These are phyloP conservation scores for Pelodiscus sinensis DNA, from an alignment of 2,113 vertebrate genomes.

Conservation along the genomic window DNA sequence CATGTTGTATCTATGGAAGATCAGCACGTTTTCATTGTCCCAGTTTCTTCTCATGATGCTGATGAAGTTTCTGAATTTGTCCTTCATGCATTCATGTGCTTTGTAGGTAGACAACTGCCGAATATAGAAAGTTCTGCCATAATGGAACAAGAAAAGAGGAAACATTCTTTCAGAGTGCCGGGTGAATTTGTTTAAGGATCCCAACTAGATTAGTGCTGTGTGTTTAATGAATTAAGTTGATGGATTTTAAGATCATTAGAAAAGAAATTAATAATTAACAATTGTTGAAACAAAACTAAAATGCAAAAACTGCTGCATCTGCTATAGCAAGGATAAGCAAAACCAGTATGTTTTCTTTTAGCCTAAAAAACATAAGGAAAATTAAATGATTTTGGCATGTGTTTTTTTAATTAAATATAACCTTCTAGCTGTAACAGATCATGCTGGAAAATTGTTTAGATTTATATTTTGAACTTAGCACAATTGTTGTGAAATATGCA, in stretches of 20 bases:
- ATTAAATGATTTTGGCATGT: conserved; percentile 9
- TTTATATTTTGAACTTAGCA: conserved; percentile 32
- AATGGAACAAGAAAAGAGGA: neutral
- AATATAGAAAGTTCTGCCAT: neutral
- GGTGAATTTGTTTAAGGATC: neutral
- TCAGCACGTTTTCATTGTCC: neutral
- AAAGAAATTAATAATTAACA: neutral
- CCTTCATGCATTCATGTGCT: neutral
- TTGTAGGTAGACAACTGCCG: neutral
- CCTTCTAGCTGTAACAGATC: conserved; percentile 46
- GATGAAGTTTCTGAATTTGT: conserved; percentile 1
- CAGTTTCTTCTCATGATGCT: neutral
- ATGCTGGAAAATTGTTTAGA: conserved; percentile 43
- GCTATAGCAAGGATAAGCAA: neutral
- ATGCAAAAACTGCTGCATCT: neutral
- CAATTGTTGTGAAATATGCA: conserved; percentile 57
- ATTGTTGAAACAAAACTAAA: neutral
- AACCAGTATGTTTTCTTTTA: neutral
- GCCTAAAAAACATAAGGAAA: conserved; percentile 24
- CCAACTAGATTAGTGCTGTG: neutral
- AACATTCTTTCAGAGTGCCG: neutral
- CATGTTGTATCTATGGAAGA: conserved; percentile 15
- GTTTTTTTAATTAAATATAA: conserved; percentile 10
- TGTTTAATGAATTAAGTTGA: neutral
- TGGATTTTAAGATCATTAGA: neutral